A percentile compares a stretch with the other conserved stretches of the same genome.
These are phyloP conservation scores for Leuciscus waleckii DNA, from an alignment of 2,797 vertebrate species.

Conservation along the genomic window DNA sequence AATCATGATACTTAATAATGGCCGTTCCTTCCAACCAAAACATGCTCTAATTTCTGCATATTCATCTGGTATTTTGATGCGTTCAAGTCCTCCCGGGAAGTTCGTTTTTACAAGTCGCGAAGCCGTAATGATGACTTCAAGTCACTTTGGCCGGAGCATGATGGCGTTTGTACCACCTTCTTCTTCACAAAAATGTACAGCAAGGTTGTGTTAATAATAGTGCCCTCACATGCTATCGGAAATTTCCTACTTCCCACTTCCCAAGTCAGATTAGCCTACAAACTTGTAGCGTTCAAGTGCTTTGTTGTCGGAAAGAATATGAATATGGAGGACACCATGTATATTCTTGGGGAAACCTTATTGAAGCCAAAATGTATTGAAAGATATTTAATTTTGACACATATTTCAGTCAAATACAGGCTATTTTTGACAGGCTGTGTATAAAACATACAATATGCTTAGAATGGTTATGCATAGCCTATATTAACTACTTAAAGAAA, in stretches of 20 bases:
- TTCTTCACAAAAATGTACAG: background rate
- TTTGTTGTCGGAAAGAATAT: background rate
- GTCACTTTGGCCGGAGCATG: no score
- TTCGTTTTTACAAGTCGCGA: background rate
- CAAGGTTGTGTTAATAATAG: background rate
- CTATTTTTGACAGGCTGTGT: background rate
- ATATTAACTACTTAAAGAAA: no score
- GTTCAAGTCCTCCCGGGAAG: background rate
- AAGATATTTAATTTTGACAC: background rate
- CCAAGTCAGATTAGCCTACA: background rate
- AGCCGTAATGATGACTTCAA: background rate
- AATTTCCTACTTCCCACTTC: background rate
- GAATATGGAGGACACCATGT: background rate
- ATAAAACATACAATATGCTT: background rate
- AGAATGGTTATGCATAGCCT: background rate
- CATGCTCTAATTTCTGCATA: background rate
- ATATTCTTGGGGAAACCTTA: background rate
- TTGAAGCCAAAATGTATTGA: background rate
- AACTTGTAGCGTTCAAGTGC: background rate
- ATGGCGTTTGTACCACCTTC: background rate
- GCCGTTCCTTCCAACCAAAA: background rate
- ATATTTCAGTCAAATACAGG: background rate
- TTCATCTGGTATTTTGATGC: background rate
- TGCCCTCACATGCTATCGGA: background rate
- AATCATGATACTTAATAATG: slow-evolving; percentile 44